Conservation (phyloP, 92 coral and sea anemone species). For the Zoanthus sansibaricus region DNA sequence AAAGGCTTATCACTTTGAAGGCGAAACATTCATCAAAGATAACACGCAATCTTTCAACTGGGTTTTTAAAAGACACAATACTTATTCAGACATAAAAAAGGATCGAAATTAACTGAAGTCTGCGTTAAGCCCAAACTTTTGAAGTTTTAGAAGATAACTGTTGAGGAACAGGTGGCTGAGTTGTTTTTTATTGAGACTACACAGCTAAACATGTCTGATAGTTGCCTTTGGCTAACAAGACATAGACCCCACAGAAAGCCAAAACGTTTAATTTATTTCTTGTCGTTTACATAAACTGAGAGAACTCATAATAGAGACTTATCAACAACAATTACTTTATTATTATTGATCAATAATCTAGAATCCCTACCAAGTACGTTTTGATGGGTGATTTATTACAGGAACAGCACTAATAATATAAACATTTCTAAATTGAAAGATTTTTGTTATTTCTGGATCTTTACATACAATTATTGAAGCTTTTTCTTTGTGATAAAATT, state of each 20-base stretch:
- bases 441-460: constrained; percentile 1
- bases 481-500: neutral
- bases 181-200: constrained; percentile 1
- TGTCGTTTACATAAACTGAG: constrained; percentile 47
- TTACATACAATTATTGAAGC: neutral
- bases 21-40: neutral
- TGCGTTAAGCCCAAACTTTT: neutral
- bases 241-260: constrained; percentile 39
- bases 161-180: neutral
- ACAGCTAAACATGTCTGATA: constrained; percentile 29
- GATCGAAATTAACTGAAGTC: neutral
- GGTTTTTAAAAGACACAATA: neutral
- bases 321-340: constrained; percentile 39
- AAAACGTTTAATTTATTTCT: constrained; percentile 18
- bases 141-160: neutral
- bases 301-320: constrained; percentile 40
- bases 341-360: constrained; percentile 27
- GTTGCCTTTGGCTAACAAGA: constrained; percentile 32
- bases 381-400: constrained; percentile 17
- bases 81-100: neutral
- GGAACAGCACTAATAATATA: neutral
- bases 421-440: neutral
- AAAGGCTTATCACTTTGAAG: neutral
- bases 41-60: constrained; percentile 25
- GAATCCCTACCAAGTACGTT: constrained; percentile 18